Evolutionary conservation across 2,113 vertebrate genomes (phyloP).

Genomic region (Istiophorus platypterus): DNA sequence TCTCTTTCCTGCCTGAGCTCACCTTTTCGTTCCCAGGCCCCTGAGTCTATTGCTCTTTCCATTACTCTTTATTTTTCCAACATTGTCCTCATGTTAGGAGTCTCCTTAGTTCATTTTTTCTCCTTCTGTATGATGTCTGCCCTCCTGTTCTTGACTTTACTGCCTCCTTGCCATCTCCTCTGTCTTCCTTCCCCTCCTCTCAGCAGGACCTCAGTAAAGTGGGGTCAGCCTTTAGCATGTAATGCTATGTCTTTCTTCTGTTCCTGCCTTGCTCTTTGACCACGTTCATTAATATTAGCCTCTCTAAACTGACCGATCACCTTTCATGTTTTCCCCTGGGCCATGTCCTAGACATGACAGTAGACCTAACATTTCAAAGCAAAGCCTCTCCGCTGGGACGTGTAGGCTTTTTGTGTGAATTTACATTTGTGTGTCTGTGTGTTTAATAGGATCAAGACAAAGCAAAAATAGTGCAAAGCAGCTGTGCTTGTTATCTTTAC

Average conservation of each 20-base stretch:
- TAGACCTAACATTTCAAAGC: slow-evolving; percentile 69
- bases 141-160: slow-evolving; percentile 58
- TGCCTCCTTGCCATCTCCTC: slow-evolving; percentile 45
- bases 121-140: slow-evolving; percentile 49
- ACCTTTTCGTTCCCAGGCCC: slow-evolving; percentile 21
- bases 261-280: slow-evolving; percentile 74
- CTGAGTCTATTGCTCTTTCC: slow-evolving; percentile 17
- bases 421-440: slow-evolving; percentile 50
- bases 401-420: slow-evolving; percentile 42
- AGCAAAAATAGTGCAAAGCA: slow-evolving; percentile 56
- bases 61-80: slow-evolving; percentile 70
- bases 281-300: slow-evolving; percentile 68
- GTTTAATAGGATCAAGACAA: slow-evolving; percentile 60
- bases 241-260: slow-evolving; percentile 64
- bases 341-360: slow-evolving; percentile 70
- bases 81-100: slow-evolving; percentile 58
- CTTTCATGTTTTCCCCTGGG: slow-evolving; percentile 79
- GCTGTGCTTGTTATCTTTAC: slow-evolving; percentile 60
- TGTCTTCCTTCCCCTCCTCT: slow-evolving; percentile 23
- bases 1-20: slow-evolving; percentile 39
- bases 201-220: slow-evolving; percentile 74
- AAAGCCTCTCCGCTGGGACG: slow-evolving; percentile 22
- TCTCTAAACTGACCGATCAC: slow-evolving; percentile 63
- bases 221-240: slow-evolving; percentile 75
- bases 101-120: slow-evolving; percentile 47